phyloP scores from a whole-genome alignment of 2,888 invertebrate species.

The Adineta ricciae region DNA sequence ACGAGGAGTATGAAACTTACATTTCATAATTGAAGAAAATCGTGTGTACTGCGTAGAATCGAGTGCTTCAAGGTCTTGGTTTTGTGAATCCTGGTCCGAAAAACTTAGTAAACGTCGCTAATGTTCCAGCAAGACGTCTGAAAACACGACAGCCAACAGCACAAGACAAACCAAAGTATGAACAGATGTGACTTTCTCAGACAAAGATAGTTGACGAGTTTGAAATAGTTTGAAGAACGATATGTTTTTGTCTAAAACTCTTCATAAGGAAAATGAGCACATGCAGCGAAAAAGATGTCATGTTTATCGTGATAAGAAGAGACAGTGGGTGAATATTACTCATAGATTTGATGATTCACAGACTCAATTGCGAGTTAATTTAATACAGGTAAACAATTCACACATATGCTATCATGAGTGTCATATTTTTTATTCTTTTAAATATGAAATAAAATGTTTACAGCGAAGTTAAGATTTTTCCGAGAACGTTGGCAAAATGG shows the following conservation, averaged over 20 bases:
- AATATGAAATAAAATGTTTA: too few species aligned
- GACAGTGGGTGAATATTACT: neutral
- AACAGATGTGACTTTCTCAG: too few species aligned
- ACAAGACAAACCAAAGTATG: neutral
- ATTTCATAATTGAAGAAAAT: neutral
- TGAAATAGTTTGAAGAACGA: too few species aligned
- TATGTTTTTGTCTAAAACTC: too few species aligned
- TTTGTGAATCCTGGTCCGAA: neutral
- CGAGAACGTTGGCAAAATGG: too few species aligned
- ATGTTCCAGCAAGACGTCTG: neutral
- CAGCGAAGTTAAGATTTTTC: too few species aligned
- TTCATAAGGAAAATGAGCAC: neutral
- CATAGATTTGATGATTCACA: neutral
- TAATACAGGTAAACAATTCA: too few species aligned
- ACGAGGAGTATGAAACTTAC: neutral
- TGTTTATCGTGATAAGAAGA: neutral
- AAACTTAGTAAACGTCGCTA: neutral
- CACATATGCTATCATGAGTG: too few species aligned
- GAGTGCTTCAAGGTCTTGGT: neutral
- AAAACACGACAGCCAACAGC: neutral
- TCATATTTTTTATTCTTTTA: too few species aligned
- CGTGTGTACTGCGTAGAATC: neutral
- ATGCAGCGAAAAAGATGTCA: too few species aligned
- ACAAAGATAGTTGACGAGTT: too few species aligned
- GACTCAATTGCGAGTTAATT: too few species aligned